Percentiles rank a stretch among this genome's conserved stretches.
Evolutionary conservation across 1,140 invertebrate species (phyloP).

Genomic region (Ylistrum balloti): DNA sequence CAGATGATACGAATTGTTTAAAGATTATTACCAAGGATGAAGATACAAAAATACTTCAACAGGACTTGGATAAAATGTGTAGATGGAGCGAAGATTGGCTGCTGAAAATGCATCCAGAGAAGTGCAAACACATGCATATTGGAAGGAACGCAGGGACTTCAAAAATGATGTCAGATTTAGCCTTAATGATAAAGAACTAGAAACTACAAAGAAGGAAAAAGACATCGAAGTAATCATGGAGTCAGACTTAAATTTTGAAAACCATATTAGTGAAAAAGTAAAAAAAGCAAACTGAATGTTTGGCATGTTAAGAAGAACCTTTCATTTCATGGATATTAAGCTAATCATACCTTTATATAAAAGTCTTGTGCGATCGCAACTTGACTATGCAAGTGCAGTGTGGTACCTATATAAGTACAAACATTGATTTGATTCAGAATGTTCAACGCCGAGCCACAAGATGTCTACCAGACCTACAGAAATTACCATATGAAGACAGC

Average conservation of each 20-base stretch:
- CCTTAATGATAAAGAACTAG: neutral
- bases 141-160: neutral
- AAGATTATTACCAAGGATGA: neutral
- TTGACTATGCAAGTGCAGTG: slow-evolving; percentile 43
- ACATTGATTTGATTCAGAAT: neutral
- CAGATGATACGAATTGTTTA: slow-evolving; percentile 61
- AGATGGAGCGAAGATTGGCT: slow-evolving; percentile 49
- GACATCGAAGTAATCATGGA: slow-evolving; percentile 45
- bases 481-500: neutral
- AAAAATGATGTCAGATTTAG: neutral
- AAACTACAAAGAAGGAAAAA: neutral
- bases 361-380: neutral
- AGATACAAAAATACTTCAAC: slow-evolving; percentile 43
- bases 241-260: slow-evolving; percentile 41
- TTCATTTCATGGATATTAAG: neutral
- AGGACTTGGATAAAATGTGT: slow-evolving; percentile 35
- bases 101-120: slow-evolving; percentile 53
- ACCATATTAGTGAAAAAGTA: slow-evolving; percentile 46
- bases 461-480: neutral
- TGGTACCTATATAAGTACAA: slow-evolving; percentile 46
- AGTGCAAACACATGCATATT: slow-evolving; percentile 48
- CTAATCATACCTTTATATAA: slow-evolving; percentile 42
- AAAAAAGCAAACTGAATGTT: slow-evolving; percentile 43
- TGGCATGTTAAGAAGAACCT: slow-evolving; percentile 38
- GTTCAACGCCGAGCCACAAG: slow-evolving; percentile 41